Evolutionary conservation across 2,113 vertebrate genomes (phyloP).

Genomic region (Dascyllus trimaculatus): DNA sequence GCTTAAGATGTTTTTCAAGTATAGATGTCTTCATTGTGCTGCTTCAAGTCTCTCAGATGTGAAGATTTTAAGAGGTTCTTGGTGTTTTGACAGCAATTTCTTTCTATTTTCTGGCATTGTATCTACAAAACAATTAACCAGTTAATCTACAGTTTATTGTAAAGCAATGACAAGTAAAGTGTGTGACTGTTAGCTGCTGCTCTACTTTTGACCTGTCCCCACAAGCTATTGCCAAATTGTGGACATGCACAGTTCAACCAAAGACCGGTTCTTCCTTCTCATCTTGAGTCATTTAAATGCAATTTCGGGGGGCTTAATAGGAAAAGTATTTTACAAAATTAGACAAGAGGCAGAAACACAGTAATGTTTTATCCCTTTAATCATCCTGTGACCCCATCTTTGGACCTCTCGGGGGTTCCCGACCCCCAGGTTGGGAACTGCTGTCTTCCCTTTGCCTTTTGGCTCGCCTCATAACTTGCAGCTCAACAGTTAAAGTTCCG

Average conservation of each 20-base stretch:
- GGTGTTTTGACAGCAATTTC: too few species aligned
- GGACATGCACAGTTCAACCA: too few species aligned
- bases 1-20: background rate
- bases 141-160: background rate
- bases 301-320: background rate
- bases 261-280: too few species aligned
- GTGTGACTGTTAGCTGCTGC: too few species aligned
- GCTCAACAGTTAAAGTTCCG: constrained; percentile 32
- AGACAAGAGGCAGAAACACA: constrained; percentile 1
- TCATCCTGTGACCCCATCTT: background rate
- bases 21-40: too few species aligned
- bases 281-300: background rate
- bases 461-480: constrained; percentile 37
- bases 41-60: too few species aligned
- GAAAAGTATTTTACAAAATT: background rate
- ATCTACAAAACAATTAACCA: too few species aligned
- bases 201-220: too few species aligned
- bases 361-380: constrained; percentile 1
- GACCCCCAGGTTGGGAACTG: background rate
- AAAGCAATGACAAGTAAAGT: too few species aligned
- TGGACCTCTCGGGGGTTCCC: background rate
- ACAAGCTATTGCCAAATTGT: too few species aligned
- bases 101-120: too few species aligned
- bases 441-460: background rate
- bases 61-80: too few species aligned